A percentile compares a stretch with the other conserved stretches of the same genome.
Conservation (phyloP, 2,797 vertebrate species). For the Urocyon cinereoargenteus region DNA sequence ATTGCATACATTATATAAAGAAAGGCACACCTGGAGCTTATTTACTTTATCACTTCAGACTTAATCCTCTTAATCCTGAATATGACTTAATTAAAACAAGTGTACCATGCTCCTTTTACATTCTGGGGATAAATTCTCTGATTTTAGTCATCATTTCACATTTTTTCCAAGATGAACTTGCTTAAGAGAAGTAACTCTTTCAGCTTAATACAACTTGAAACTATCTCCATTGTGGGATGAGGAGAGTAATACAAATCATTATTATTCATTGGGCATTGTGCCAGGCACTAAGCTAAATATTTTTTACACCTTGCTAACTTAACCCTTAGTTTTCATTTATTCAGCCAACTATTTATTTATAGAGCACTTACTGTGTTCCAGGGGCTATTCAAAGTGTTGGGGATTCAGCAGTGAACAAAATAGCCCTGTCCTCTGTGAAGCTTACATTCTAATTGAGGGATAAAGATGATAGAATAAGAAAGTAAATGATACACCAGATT, state of each 20-base stretch:
- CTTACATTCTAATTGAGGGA: not conserved
- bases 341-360: conserved; percentile 38
- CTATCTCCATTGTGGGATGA: conserved; percentile 26
- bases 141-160: conserved; percentile 43
- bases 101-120: conserved; percentile 36
- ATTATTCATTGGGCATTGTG: not conserved
- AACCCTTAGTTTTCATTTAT: conserved; percentile 48
- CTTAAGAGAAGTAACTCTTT: conserved; percentile 48
- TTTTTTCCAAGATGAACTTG: conserved; percentile 46
- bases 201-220: conserved; percentile 58
- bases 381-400: not conserved
- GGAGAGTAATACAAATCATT: conserved; percentile 25
- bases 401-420: conserved; percentile 29
- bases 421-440: not conserved
- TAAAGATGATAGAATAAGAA: not conserved
- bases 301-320: conserved; percentile 62
- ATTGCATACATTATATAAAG: conserved; percentile 26
- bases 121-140: conserved; percentile 39
- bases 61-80: conserved; percentile 55
- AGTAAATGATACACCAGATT: not conserved
- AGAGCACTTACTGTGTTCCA: not conserved
- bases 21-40: conserved; percentile 34
- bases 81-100: conserved; percentile 62
- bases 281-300: conserved; percentile 2
- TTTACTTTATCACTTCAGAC: conserved; percentile 55